Conservation (phyloP, 2,113 vertebrate genomes). For the Urocitellus parryii region DNA sequence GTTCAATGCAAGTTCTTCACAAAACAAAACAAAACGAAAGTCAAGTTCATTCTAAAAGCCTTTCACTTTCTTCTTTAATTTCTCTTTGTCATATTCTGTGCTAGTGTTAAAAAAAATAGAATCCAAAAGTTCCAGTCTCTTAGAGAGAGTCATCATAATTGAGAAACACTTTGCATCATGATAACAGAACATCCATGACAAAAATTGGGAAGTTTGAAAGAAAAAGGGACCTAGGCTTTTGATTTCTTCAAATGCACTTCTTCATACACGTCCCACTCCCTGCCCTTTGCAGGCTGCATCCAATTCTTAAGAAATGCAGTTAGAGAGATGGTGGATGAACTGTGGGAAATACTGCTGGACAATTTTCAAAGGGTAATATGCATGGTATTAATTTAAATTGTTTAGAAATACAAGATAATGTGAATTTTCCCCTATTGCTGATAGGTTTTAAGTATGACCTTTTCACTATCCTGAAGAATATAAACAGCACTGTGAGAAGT, state of each 20-base stretch:
- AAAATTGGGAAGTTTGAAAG: not conserved
- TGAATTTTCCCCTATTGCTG: not conserved
- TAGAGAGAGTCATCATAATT: not conserved
- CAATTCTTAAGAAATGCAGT: not conserved
- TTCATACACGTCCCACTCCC: no score
- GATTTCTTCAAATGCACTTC: not conserved
- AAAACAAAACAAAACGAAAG: conserved; percentile 78
- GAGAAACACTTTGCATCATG: not conserved
- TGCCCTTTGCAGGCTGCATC: not conserved
- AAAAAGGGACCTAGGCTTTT: not conserved
- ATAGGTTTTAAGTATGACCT: not conserved
- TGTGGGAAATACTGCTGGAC: not conserved
- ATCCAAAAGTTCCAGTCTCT: not conserved
- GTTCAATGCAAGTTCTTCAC: conserved; percentile 50
- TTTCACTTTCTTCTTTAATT: not conserved
- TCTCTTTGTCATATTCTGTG: not conserved
- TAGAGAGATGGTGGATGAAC: not conserved
- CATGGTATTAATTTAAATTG: not conserved
- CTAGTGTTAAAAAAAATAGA: not conserved
- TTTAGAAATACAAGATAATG: not conserved
- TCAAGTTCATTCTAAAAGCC: conserved; percentile 40
- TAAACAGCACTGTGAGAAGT: not conserved
- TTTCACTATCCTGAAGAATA: not conserved
- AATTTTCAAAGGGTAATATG: not conserved
- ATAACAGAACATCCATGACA: not conserved